Percentiles rank a stretch among this genome's conserved stretches.
phyloP scores from a whole-genome alignment of 1,140 invertebrate genomes.

The Agrilus planipennis region DNA sequence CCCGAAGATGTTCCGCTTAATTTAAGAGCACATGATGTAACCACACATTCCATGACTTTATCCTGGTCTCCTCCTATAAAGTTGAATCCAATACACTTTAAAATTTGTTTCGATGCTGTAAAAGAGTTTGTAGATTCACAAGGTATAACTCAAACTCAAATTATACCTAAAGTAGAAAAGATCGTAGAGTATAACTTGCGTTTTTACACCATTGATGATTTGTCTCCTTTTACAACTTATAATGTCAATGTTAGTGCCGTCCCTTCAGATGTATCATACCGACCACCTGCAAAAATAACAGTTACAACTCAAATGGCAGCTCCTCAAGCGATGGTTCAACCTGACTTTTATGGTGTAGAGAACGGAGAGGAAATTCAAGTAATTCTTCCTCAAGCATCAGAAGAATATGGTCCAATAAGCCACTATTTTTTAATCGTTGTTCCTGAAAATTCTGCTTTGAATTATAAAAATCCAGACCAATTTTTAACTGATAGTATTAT shows the following conservation, averaged over 20 bases:
- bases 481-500: conserved; percentile 77
- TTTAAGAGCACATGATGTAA: conserved; percentile 76
- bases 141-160: conserved; percentile 79
- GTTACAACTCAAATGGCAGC: conserved; percentile 94
- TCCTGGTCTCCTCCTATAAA: conserved; percentile 90
- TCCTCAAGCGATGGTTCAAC: conserved; percentile 89
- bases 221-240: conserved; percentile 89
- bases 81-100: conserved; percentile 74
- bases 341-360: conserved; percentile 81
- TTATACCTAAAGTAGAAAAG: conserved; percentile 59
- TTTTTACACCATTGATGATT: conserved; percentile 68
- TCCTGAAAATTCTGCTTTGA: conserved; percentile 66
- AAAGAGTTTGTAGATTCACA: conserved; percentile 92
- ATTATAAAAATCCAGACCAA: conserved; percentile 80
- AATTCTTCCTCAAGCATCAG: conserved; percentile 88
- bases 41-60: conserved; percentile 79
- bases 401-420: conserved; percentile 97
- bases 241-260: conserved; percentile 88
- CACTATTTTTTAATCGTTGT: conserved; percentile 96
- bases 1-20: conserved; percentile 85
- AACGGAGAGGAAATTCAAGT: conserved; percentile 80
- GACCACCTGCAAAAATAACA: conserved; percentile 85
- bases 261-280: conserved; percentile 68
- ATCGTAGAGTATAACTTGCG: conserved; percentile 55
- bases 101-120: conserved; percentile 83